Base-by-base conservation (phyloP, 2,888 invertebrate genomes). In the Hyppa rectilinea region DNA sequence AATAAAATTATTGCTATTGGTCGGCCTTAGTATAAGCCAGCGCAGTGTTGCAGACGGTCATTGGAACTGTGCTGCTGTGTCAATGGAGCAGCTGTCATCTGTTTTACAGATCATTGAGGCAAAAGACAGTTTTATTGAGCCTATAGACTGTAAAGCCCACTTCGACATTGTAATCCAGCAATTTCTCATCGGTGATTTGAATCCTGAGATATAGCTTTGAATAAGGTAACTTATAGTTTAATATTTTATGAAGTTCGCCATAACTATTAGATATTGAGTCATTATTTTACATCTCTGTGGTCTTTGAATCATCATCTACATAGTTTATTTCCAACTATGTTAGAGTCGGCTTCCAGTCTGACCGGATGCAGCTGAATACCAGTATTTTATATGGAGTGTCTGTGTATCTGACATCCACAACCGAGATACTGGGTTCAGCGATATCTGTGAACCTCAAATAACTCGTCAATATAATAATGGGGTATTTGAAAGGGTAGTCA, bases 71-170 rank as follows among this genome's bases (percentile, higher is more conserved):
- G 78, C 55, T 23, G 78, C 53, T 34, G 26, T 72, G 75, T 64
- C 79, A 75, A 72, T 60, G 31, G 72, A 43, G 12, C 78, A 78
- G 29, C 73, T 64, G 59, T 78, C 59, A 78, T 36, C 63, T 78
- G 50, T 55, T 75, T 75, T 43, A 75, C 66, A 55, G 75, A 66
- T 17, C 49, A 43, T 52, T 47, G 23, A 52, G 56, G 4, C 43
- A 71, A 55, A 31, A 26, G 58, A 63, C 45, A 62, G 59, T 26
- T 77, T 77, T 72, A 63, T 59, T 26, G 38, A 31, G 59, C n/a
- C 38, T 36, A 23, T 62, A 71, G 71, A 47, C 62, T 58, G 38
- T 34, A 23, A 47, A 61, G 49, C 20, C 20, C 38, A 70, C 38
- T 66, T 10, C 34, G 45, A 69, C 12, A 69, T 59, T 47, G 45